phyloP scores from a whole-genome alignment of 2,797 vertebrate genomes.

The Menidia menidia region DNA sequence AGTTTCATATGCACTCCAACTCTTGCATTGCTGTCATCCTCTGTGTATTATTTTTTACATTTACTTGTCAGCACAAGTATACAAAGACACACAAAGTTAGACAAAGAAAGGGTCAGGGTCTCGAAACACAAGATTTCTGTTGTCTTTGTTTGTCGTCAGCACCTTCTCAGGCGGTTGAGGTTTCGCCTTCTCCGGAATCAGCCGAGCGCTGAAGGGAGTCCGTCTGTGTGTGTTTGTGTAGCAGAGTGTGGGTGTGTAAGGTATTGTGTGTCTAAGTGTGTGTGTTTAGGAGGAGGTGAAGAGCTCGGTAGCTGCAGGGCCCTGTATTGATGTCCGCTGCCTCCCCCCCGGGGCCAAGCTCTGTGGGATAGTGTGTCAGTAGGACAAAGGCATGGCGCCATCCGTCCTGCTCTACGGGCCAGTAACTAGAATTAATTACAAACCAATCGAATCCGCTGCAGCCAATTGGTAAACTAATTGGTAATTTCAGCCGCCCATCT shows the following conservation, averaged over 20 bases:
- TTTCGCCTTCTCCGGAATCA: conserved; percentile 76
- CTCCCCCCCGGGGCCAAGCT: conserved; percentile 77
- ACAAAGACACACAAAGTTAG: conserved; percentile 21
- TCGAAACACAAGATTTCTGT: conserved; percentile 76
- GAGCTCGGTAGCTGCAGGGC: conserved; percentile 74
- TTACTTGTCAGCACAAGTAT: background rate
- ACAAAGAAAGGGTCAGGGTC: conserved; percentile 56
- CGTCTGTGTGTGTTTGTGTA: conserved; percentile 61
- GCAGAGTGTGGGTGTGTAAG: conserved; percentile 50
- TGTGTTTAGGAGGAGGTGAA: conserved; percentile 61
- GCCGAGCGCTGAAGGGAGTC: conserved; percentile 67
- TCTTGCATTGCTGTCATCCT: background rate
- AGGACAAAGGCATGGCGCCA: conserved; percentile 95
- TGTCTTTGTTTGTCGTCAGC: conserved; percentile 81
- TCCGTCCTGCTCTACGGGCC: conserved; percentile 89
- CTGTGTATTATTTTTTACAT: background rate
- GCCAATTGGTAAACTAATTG: conserved; percentile 97
- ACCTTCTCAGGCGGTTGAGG: conserved; percentile 82
- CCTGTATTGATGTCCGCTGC: conserved; percentile 82
- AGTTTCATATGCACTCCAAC: background rate
- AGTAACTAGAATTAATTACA: conserved; percentile 93
- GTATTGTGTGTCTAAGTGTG: conserved; percentile 65
- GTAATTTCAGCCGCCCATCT: conserved; percentile 93
- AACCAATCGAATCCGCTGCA: conserved; percentile 94
- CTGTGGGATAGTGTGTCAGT: conserved; percentile 89